Evolutionary conservation across 53 echinoderm and acorn worm genomes (phyloP).

Genomic region (Stichopus horrens): DNA sequence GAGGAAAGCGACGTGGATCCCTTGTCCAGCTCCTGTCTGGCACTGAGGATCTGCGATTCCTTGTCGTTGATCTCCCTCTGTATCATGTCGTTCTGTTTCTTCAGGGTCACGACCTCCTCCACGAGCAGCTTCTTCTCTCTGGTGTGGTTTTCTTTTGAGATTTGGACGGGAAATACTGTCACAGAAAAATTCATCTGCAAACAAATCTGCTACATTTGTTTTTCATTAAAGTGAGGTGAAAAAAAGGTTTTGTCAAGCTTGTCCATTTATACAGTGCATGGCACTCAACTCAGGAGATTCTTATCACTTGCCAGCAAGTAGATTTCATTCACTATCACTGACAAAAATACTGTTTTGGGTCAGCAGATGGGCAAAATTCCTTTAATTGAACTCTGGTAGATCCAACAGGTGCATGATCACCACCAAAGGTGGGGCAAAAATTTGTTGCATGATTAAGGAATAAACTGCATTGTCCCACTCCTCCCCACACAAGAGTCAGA

Average conservation of each 20-base stretch:
- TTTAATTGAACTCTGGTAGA: too few relatives aligned
- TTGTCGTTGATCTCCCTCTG: conserved; percentile 80
- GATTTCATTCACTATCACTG: too few relatives aligned
- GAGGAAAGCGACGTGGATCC: conserved; percentile 75
- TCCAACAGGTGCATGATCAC: too few relatives aligned
- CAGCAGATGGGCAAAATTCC: too few relatives aligned
- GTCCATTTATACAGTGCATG: background rate
- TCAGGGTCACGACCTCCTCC: conserved; percentile 90
- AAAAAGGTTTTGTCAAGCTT: background rate
- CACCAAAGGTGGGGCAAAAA: too few relatives aligned
- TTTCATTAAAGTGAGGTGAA: background rate
- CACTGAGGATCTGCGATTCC: conserved; percentile 74
- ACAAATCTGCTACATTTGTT: background rate
- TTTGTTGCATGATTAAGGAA: too few relatives aligned
- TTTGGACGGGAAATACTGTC: background rate
- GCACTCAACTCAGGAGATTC: background rate
- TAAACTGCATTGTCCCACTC: too few relatives aligned
- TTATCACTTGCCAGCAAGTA: too few relatives aligned
- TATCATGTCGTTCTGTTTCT: conserved; percentile 94
- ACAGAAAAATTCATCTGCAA: background rate
- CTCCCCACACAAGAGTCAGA: too few relatives aligned
- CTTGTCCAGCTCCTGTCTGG: conserved; percentile 73
- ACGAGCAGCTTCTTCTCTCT: conserved; percentile 94
- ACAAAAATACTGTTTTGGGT: too few relatives aligned
- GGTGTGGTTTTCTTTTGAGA: conserved; percentile 73